Percentiles rank a stretch among this genome's conserved stretches.
These are phyloP conservation scores for Drosophila peninsularis DNA, from an alignment of 2,888 invertebrate species.

Conservation along the genomic window DNA sequence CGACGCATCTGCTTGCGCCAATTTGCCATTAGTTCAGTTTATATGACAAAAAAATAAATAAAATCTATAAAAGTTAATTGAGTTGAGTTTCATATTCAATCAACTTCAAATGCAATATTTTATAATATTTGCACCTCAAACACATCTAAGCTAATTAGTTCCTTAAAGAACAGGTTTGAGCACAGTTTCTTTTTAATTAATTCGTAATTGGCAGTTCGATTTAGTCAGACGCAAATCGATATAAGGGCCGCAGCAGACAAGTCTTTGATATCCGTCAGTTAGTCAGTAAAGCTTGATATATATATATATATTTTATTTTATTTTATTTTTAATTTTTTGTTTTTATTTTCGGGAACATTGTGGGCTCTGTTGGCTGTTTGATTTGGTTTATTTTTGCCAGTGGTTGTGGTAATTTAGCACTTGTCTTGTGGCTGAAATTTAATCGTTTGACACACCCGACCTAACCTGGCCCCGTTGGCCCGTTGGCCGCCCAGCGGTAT, in stretches of 20 bases:
- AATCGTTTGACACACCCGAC: constrained; percentile 53
- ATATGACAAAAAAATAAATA: too few relatives aligned
- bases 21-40: too few relatives aligned
- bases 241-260: constrained; percentile 46
- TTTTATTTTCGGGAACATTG: constrained; percentile 5
- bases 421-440: constrained; percentile 69
- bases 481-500: background rate
- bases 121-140: too few relatives aligned
- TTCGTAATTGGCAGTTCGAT: constrained; percentile 16
- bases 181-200: constrained; percentile 1
- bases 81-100: too few relatives aligned
- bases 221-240: constrained; percentile 64
- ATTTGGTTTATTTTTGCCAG: constrained; percentile 47
- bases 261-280: constrained; percentile 42
- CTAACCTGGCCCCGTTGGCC: background rate
- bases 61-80: too few relatives aligned
- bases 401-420: constrained; percentile 64
- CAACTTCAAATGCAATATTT: too few relatives aligned
- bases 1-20: too few relatives aligned
- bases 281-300: constrained; percentile 2
- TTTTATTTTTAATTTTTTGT: too few relatives aligned
- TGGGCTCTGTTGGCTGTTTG: constrained; percentile 33
- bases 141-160: too few relatives aligned
- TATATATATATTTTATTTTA: background rate
- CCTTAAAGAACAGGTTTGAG: background rate